Conservation (phyloP, 2,888 invertebrate species). For the Adela reaumurella region DNA sequence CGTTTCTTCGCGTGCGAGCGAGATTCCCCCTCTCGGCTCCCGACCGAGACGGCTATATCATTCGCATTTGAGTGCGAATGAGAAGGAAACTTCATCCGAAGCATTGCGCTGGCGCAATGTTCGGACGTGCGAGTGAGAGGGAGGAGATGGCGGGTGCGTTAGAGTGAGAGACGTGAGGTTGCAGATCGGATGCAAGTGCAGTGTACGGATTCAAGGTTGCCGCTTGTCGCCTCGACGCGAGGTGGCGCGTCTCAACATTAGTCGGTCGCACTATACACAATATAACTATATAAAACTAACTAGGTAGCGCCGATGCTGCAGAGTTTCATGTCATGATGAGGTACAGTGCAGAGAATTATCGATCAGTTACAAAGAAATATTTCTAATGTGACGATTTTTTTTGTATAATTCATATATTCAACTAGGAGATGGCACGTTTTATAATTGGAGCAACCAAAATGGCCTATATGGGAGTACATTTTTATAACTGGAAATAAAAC, state of each 20-base stretch:
- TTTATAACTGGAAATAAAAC: too few species aligned
- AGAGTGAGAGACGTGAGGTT: conserved; percentile 14
- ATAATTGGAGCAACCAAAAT: too few species aligned
- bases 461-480: too few species aligned
- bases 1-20: conserved; percentile 34
- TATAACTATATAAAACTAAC: too few species aligned
- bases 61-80: conserved; percentile 14
- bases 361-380: too few species aligned
- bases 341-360: too few species aligned
- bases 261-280: too few species aligned
- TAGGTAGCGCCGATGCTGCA: too few species aligned
- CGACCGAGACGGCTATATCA: conserved; percentile 18
- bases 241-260: conserved; percentile 11
- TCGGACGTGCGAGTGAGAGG: conserved; percentile 14
- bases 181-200: conserved; percentile 27
- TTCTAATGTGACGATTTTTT: too few species aligned
- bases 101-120: conserved; percentile 4
- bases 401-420: too few species aligned
- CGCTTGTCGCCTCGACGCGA: conserved; percentile 18
- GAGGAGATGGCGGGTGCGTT: conserved; percentile 8
- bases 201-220: conserved; percentile 45
- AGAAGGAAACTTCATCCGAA: conserved; percentile 8
- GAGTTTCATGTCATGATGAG: too few species aligned
- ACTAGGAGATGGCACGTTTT: too few species aligned
- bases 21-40: conserved; percentile 17